Base-by-base conservation (phyloP, 2,888 invertebrate genomes). In the Drosophila silvestris region DNA sequence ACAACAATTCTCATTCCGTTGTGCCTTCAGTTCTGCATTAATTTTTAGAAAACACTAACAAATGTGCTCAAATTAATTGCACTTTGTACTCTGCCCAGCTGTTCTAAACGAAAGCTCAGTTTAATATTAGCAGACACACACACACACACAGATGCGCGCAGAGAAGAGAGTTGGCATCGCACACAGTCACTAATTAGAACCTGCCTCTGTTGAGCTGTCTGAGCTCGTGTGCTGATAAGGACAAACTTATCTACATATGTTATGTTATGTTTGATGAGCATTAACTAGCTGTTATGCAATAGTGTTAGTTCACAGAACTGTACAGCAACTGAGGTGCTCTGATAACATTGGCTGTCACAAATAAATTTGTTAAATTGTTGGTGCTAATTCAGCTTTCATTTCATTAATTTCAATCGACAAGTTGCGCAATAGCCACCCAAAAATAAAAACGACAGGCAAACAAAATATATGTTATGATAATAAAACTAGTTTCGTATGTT, bases 61-160 rank as follows among this genome's bases (percentile, higher is more conserved):
- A 32, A 14, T 60, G 54, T 50, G n/a, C 32, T 68, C 30, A 33
- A 60, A 47, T 51, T 26, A 35, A 26, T 70, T 81, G 85, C 77
- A 85, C 85, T 85, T 85, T 85, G 85, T 65, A 81, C 84, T 59
- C 71, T 56, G 62, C 2, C 57, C 66, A 60, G 64, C 64, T 56
- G 53, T 56, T 30, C 22, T 12, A 32, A 53, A 63, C 64, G 53
- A 66, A 83, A 84, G 85, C 86, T 76, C n/a, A 70, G 82, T 82
- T 83, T 83, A 54, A 54, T 28, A 35, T 22, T 3, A 61, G 52
- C 61, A 70, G 26, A 67, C 56, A 54, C 41, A 75, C 56, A 54
- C 47, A 75, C n/a, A 19, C 22, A 54, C 22, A 39, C 51, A 47
- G 4, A 5, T 3, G 39, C 3, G 44, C 14, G 30, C 5, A 35